Conservation (phyloP, 2,113 vertebrate species). For the Cavia porcellus region DNA sequence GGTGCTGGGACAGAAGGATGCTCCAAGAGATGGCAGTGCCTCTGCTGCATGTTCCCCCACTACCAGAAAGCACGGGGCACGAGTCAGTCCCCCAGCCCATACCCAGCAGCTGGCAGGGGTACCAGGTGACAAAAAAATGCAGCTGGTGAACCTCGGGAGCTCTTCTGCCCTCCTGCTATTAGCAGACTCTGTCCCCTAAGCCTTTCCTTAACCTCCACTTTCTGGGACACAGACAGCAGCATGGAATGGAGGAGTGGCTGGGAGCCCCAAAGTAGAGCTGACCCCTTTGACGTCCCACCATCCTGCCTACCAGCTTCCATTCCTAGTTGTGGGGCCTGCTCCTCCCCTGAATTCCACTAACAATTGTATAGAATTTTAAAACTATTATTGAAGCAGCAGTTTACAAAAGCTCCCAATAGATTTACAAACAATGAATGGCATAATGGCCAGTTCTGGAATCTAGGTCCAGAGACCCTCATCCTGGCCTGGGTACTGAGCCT, state of each 20-base stretch:
- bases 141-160: background rate
- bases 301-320: background rate
- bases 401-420: conserved; percentile 34
- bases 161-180: background rate
- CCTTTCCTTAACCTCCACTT: background rate
- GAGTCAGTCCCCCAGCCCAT: background rate
- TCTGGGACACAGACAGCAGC: background rate
- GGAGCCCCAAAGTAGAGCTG: background rate
- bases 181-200: background rate
- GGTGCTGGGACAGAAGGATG: background rate
- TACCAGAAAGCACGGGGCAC: background rate
- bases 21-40: background rate
- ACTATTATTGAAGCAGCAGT: conserved; percentile 18
- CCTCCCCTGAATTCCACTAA: background rate
- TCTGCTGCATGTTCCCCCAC: background rate
- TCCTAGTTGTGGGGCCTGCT: background rate
- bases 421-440: conserved; percentile 36
- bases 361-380: conserved; percentile 49
- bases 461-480: background rate
- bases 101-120: background rate
- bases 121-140: conserved; percentile 35
- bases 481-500: background rate
- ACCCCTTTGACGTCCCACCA: background rate
- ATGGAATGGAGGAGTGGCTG: fast-evolving
- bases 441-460: conserved; percentile 17